These are phyloP conservation scores for Dryobotodes eremita DNA, from an alignment of 2,888 invertebrate species.

Conservation along the genomic window DNA sequence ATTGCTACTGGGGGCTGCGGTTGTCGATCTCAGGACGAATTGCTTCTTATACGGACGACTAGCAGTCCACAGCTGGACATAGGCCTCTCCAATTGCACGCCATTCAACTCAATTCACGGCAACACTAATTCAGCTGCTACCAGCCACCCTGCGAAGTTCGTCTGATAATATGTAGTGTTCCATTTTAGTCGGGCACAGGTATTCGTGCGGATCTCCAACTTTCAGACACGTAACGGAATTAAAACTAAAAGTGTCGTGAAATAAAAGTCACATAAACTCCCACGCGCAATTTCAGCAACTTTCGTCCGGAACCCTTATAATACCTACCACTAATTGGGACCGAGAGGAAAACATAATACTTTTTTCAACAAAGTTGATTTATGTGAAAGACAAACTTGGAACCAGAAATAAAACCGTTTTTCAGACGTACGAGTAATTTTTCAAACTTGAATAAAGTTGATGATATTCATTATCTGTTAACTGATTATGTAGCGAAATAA, in stretches of 20 bases:
- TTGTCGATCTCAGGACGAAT: neutral
- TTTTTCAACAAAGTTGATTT: constrained; percentile 41
- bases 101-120: too few species aligned
- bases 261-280: neutral
- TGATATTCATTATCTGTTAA: constrained; percentile 4
- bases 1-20: too few species aligned
- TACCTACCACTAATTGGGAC: constrained; percentile 26
- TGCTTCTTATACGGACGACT: neutral
- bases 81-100: too few species aligned
- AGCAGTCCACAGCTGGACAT: too few species aligned
- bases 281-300: constrained; percentile 5
- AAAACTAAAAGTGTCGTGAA: too few species aligned
- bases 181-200: neutral
- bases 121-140: too few species aligned
- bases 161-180: too few species aligned
- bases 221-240: neutral
- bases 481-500: too few species aligned
- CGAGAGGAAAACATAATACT: constrained; percentile 1
- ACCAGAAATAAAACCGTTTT: constrained; percentile 45
- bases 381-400: constrained; percentile 36
- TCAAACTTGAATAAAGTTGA: constrained; percentile 32
- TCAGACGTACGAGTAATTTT: constrained; percentile 26
- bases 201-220: neutral
- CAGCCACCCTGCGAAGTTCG: too few species aligned
- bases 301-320: neutral